Evolutionary conservation across 2,888 invertebrate genomes (phyloP), one percentile per base, ranked within the genome.

Genomic region (Antheraea yamamai): DNA sequence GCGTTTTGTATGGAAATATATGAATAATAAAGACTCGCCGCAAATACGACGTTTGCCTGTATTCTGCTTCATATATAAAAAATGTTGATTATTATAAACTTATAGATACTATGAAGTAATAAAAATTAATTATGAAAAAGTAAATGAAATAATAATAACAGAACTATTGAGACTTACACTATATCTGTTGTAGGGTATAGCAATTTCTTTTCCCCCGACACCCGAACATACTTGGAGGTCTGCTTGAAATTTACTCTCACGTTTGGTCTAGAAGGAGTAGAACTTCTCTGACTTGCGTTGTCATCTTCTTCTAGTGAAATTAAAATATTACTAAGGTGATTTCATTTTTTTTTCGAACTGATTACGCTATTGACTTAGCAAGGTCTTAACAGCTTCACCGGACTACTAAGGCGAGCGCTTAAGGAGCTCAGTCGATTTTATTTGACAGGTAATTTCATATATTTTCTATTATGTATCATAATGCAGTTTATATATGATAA

Each of bases 231-330:
- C 82, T 96, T 96, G 70, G 96, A 96, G 0, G 96, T 96, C 82
- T 97, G 96, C 82, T 96, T 97, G 81, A 97, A 96, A 79, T 95
- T 95, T 76, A 97, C 88, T 79, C 95, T 95, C 75, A 98, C 89
- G 87, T 97, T 96, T 0, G 97, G 96, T 73, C 86, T 83, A 79
- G 84, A 73, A 39, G 79, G 58, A 1, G 78, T 73, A 6, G 84
- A 77, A 12, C 84, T 79, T 73, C 82, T 80, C 35, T 84, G 84
- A 77, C 83, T 84, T 61, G 80, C 83, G 70, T 78, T 85, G 58
- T 84, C 89, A 1, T 91, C 89, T 10, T 88, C 89, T 88, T 80
- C 74, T 73, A n/a, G 39, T 35, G 73, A 55, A 52, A 26, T 64
- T 52, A 61, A 61, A 12, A 61, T 2, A 23, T 23, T 61, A 61